These are phyloP conservation scores for Zaprionus lachaisei DNA, from an alignment of 1,140 invertebrate genomes.

Conservation along the genomic window DNA sequence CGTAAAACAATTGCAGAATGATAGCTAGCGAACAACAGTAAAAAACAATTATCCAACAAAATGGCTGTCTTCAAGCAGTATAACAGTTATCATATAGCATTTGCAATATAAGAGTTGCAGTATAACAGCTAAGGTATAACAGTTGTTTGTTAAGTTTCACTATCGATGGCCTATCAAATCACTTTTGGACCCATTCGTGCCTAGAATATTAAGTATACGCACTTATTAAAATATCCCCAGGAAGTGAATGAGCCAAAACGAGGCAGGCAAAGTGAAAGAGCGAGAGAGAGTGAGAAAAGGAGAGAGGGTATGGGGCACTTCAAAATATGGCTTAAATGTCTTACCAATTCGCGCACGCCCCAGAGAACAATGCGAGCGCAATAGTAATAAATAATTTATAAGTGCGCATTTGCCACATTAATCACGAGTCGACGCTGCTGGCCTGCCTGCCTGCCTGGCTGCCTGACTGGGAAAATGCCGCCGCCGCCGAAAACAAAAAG, in stretches of 20 bases:
- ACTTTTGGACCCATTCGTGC: conserved; percentile 24
- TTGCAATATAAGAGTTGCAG: too few relatives aligned
- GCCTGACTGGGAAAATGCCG: background rate
- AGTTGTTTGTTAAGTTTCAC: background rate
- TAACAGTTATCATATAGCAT: too few relatives aligned
- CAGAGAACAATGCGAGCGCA: conserved; percentile 71
- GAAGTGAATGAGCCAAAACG: background rate
- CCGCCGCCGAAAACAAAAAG: conserved; percentile 13
- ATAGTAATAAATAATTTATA: conserved; percentile 83
- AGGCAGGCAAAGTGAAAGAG: background rate
- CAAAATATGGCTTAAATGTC: conserved; percentile 76
- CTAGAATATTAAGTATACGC: conserved; percentile 47
- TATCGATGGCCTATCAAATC: conserved; percentile 1
- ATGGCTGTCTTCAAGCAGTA: too few relatives aligned
- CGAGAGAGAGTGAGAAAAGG: too few relatives aligned
- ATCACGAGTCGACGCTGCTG: conserved; percentile 71
- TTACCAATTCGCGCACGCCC: conserved; percentile 71
- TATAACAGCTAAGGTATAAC: background rate
- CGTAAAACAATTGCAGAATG: background rate
- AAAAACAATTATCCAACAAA: too few relatives aligned
- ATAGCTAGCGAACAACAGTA: background rate
- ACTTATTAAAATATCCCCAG: conserved; percentile 54
- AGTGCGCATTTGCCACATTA: conserved; percentile 81
- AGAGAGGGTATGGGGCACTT: conserved; percentile 24
- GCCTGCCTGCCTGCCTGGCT: background rate